These are phyloP conservation scores for Pseudomyrmex flavicornis DNA, from an alignment of 1,140 invertebrate genomes.

Conservation along the genomic window DNA sequence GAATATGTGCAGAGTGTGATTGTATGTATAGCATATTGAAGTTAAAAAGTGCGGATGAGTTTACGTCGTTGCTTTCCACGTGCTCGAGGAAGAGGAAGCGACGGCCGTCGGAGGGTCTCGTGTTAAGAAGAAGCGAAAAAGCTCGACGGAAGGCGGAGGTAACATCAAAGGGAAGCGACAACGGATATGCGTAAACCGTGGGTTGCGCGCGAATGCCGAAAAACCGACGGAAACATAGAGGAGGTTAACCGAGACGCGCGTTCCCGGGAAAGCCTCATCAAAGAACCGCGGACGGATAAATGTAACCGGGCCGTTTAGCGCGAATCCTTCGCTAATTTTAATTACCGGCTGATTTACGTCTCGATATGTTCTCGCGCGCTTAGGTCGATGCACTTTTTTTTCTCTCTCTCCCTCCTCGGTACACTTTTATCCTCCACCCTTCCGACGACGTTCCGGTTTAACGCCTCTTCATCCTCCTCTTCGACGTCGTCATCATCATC, in stretches of 20 bases:
- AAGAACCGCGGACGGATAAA: conserved; percentile 83
- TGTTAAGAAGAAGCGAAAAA: conserved; percentile 59
- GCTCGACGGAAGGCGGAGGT: conserved; percentile 53
- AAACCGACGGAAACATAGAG: conserved; percentile 64
- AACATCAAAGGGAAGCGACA: conserved; percentile 84
- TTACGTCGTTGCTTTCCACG: neutral
- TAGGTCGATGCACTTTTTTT: neutral
- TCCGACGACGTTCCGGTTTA: conserved; percentile 33
- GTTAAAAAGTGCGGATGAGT: conserved; percentile 7
- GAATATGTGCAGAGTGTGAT: neutral
- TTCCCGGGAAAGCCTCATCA: conserved; percentile 82
- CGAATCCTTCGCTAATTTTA: conserved; percentile 84
- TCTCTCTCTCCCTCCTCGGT: neutral
- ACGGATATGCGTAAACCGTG: conserved; percentile 83
- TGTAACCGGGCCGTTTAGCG: conserved; percentile 84
- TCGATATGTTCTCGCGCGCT: conserved; percentile 59
- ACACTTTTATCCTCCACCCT: neutral
- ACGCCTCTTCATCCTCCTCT: conserved; percentile 10
- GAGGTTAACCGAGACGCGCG: conserved; percentile 62
- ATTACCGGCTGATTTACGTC: conserved; percentile 83
- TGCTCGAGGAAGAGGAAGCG: conserved; percentile 56
- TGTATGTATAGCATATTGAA: neutral
- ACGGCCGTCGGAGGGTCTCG: conserved; percentile 54
- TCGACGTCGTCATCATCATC: neutral
- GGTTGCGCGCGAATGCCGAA: conserved; percentile 66